Evolutionary conservation across 1,140 invertebrate species (phyloP).

Genomic region (Propsilocerus akamusi): DNA sequence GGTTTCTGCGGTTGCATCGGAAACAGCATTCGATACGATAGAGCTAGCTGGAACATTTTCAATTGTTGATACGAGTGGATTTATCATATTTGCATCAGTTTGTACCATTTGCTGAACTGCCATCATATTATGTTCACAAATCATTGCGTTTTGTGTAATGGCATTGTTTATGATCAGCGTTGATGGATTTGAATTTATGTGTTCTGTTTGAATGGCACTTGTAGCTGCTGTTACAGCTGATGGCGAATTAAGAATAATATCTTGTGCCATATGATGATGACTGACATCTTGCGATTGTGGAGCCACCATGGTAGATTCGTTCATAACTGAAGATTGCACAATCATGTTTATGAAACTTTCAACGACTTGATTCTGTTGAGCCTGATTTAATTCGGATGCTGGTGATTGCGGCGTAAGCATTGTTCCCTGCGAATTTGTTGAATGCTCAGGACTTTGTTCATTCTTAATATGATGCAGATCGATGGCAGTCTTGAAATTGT

Average conservation of each 20-base stretch:
- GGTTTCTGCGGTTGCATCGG: not conserved
- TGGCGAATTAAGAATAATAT: not conserved
- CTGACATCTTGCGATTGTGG: not conserved
- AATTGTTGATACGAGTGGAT: not conserved
- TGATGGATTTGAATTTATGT: too few species aligned
- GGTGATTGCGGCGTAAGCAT: not conserved
- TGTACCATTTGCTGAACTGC: too few species aligned
- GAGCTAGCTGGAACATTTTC: not conserved
- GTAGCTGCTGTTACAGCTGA: not conserved
- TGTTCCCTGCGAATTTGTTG: not conserved
- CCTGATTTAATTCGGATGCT: not conserved
- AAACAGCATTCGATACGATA: not conserved
- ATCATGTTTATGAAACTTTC: constrained; percentile 1
- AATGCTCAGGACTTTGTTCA: not conserved
- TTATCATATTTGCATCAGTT: not conserved
- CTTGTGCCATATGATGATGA: not conserved
- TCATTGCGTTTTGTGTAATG: not conserved
- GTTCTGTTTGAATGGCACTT: not conserved
- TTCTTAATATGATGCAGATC: not conserved
- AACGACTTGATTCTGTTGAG: not conserved
- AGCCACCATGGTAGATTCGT: not conserved
- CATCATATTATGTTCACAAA: not conserved
- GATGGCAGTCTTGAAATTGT: not conserved
- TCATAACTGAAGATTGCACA: not conserved
- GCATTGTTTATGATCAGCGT: too few species aligned